A percentile compares a stretch with the other conserved stretches of the same genome.
phyloP scores from a whole-genome alignment of 2,113 vertebrate genomes.

The Chlorocebus sabaeus region DNA sequence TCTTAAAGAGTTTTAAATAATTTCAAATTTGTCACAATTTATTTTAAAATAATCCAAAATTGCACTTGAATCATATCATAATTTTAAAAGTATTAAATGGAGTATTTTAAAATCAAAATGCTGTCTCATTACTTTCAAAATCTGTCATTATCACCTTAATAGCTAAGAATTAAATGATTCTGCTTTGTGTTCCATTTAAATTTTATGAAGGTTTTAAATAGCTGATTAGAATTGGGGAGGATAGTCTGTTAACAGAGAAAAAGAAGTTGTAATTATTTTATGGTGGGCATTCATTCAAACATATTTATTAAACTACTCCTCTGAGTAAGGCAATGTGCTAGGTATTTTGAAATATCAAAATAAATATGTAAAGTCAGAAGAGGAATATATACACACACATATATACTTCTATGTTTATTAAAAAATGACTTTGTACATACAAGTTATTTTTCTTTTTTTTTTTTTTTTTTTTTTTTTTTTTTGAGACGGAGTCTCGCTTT shows the following conservation, averaged over 20 bases:
- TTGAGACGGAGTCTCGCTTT: no score
- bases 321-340: background rate
- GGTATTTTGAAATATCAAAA: background rate
- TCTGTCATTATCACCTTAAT: constrained; percentile 39
- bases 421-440: background rate
- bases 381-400: background rate
- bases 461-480: no score
- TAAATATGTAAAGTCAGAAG: background rate
- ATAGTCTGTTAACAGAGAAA: constrained; percentile 29
- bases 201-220: constrained; percentile 16
- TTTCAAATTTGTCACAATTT: constrained; percentile 40
- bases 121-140: constrained; percentile 18
- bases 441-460: background rate
- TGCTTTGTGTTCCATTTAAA: constrained; percentile 41
- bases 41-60: constrained; percentile 25
- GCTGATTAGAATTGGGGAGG: background rate
- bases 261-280: constrained; percentile 14
- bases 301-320: background rate
- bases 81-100: constrained; percentile 22
- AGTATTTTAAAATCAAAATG: constrained; percentile 35
- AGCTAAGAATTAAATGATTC: constrained; percentile 27
- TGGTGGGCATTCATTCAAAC: background rate
- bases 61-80: constrained; percentile 9
- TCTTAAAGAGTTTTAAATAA: background rate
- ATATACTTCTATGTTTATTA: background rate